These are phyloP conservation scores for Apotomis turbidana DNA, from an alignment of 2,888 invertebrate species.

Conservation along the genomic window DNA sequence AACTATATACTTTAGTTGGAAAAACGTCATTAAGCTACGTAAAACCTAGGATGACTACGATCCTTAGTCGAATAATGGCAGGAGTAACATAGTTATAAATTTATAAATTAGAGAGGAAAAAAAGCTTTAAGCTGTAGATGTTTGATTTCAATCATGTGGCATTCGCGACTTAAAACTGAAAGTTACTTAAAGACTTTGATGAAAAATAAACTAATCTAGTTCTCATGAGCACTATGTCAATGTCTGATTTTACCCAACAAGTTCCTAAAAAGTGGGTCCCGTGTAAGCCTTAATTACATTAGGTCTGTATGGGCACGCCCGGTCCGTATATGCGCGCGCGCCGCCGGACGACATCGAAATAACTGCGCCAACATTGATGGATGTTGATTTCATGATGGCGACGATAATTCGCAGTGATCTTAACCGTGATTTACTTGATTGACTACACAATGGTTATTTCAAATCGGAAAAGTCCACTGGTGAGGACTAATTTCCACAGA, in stretches of 20 bases:
- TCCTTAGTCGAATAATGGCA: too few relatives aligned
- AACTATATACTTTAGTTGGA: too few relatives aligned
- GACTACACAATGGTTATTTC: background rate
- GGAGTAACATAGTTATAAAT: too few relatives aligned
- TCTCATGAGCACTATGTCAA: constrained; percentile 1
- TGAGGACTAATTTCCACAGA: too few relatives aligned
- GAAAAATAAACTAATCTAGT: background rate
- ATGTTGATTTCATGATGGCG: constrained; percentile 5
- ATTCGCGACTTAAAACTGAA: background rate
- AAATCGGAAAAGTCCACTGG: too few relatives aligned
- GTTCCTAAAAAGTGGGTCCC: constrained; percentile 2
- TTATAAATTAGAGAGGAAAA: too few relatives aligned
- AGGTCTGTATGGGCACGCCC: constrained; percentile 21
- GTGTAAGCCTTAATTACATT: constrained; percentile 25
- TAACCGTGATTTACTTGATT: background rate
- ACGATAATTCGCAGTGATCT: background rate
- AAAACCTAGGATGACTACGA: too few relatives aligned
- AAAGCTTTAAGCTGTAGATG: too few relatives aligned
- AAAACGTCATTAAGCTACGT: too few relatives aligned
- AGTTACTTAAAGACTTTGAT: background rate
- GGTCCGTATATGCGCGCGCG: constrained; percentile 18
- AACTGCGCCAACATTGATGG: constrained; percentile 4
- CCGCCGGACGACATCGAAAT: background rate
- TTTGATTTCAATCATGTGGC: too few relatives aligned
- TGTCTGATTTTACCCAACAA: constrained; percentile 22